Conservation (phyloP, 2,797 vertebrate species). For the Balearica regulorum region DNA sequence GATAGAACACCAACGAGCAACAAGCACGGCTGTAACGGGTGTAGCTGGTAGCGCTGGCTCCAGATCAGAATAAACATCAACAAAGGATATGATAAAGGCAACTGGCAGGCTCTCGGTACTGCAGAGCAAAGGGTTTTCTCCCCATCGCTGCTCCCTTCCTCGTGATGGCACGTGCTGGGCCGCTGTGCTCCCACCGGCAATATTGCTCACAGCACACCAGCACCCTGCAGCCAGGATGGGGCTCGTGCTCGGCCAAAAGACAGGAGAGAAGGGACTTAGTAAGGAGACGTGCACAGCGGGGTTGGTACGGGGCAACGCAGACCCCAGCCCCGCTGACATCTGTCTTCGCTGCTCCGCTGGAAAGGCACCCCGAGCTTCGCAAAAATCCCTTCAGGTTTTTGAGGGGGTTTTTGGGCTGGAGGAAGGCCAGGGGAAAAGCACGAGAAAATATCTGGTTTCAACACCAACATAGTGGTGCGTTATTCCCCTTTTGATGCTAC, state of each 20-base stretch:
- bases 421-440: background rate
- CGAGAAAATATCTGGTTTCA: background rate
- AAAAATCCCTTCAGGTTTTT: background rate
- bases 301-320: accelerated
- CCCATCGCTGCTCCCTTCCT: background rate
- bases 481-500: background rate
- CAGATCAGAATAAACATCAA: background rate
- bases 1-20: background rate
- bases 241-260: background rate
- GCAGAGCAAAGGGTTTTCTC: background rate
- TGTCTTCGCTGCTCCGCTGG: accelerated
- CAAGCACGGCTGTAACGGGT: background rate
- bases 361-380: background rate
- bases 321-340: background rate
- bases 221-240: background rate
- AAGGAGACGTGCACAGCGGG: background rate
- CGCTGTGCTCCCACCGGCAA: background rate
- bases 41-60: background rate
- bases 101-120: background rate
- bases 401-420: background rate
- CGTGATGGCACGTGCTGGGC: accelerated
- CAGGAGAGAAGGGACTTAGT: background rate
- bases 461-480: background rate
- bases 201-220: too few species aligned
- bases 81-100: accelerated